Conservation (phyloP, 2,797 vertebrate species). For the Megaceryle alcyon region DNA sequence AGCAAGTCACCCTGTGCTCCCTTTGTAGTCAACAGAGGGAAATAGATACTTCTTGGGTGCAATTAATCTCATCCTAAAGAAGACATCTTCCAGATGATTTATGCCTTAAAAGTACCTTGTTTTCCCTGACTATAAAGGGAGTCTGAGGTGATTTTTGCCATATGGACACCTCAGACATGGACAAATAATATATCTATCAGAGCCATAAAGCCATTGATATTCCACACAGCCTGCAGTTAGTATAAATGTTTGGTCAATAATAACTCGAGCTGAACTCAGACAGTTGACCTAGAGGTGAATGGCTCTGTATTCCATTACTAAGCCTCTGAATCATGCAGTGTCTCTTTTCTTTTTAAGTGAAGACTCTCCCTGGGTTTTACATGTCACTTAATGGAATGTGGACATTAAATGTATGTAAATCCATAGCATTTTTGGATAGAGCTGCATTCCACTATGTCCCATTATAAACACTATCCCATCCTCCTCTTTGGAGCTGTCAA, state of each 20-base stretch:
- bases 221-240: constrained; percentile 61
- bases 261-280: constrained; percentile 64
- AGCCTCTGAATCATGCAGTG: constrained; percentile 18
- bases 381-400: constrained; percentile 54
- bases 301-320: constrained; percentile 49
- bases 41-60: constrained; percentile 58
- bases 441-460: constrained; percentile 26
- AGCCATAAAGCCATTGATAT: constrained; percentile 62
- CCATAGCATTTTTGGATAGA: constrained; percentile 38
- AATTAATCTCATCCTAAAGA: constrained; percentile 60
- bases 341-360: constrained; percentile 41
- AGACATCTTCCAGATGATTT: constrained; percentile 53
- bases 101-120: constrained; percentile 56
- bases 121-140: constrained; percentile 48
- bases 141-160: constrained; percentile 66
- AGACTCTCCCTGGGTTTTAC: constrained; percentile 30
- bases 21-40: constrained; percentile 60
- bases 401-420: constrained; percentile 61
- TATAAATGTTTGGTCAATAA: constrained; percentile 73
- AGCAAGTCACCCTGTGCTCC: constrained; percentile 42
- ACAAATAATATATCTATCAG: constrained; percentile 57
- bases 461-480: constrained; percentile 45
- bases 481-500: constrained; percentile 36
- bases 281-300: constrained; percentile 62
- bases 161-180: constrained; percentile 56